A percentile compares a stretch with the other conserved stretches of the same genome.
Conservation (phyloP, 1,140 invertebrate species). For the Drosophila repletoides region DNA sequence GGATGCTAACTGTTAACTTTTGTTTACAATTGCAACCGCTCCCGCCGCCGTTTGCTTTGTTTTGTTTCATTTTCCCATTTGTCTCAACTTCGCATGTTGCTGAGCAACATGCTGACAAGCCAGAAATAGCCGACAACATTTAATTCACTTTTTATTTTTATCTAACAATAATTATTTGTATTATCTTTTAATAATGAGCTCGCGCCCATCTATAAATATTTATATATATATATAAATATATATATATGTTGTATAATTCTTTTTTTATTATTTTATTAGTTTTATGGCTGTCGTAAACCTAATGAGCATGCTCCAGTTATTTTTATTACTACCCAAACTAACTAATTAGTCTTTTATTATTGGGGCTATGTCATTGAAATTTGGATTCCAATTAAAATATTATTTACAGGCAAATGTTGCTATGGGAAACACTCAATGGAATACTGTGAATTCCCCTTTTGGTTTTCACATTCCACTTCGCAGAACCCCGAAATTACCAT, state of each 20-base stretch:
- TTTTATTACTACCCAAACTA: background rate
- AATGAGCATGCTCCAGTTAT: constrained; percentile 30
- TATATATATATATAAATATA: no score
- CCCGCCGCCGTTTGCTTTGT: no score
- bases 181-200: background rate
- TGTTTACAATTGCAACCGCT: constrained; percentile 26
- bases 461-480: no score
- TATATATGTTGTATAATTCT: background rate
- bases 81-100: constrained; percentile 4
- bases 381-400: background rate
- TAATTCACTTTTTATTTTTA: no score
- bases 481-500: no score
- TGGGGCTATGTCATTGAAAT: background rate
- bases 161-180: background rate
- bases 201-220: no score
- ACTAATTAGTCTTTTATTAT: background rate
- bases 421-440: no score
- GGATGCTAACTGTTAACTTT: constrained; percentile 25
- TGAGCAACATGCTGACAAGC: constrained; percentile 35
- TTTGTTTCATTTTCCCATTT: constrained; percentile 26
- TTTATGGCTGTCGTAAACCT: constrained; percentile 14
- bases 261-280: background rate
- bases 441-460: no score
- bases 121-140: no score
- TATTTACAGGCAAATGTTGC: background rate